Base-by-base conservation (phyloP, 92 coral and sea anemone species). In the Epizoanthus rinbou region DNA sequence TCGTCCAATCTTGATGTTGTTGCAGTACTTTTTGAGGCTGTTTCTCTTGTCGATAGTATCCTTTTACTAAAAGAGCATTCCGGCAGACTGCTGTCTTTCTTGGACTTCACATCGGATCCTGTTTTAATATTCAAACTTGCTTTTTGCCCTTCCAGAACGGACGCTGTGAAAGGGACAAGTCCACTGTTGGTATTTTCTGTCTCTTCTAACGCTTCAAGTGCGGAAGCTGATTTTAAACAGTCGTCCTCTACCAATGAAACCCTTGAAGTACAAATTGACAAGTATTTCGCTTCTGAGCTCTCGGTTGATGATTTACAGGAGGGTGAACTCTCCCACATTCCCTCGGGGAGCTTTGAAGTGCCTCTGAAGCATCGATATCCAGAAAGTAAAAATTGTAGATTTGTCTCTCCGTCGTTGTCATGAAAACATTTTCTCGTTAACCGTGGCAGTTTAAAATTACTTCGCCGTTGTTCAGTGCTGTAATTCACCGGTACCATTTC, bases 281-380 rank as follows among this genome's bases (percentile, higher is more conserved):
- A 78, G 71, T 22, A 21, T 41, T 62, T 78, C 21, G 23, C 23
- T 8, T 62, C 71, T 19, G 16, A 39, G 39, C 7, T 35, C 41
- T 19, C 22, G 17, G 11, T 59, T 78, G 70, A 10, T 14, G 82
- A 78, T 62, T 57, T 75, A 58, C 13, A 57, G 37, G 71, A 78
- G 0, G 35, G 45, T 6, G n/a, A 43, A 59, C 6, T 21, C 24
- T 6, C 58, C 43, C 41, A 60, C 16, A 21, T 1, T 3, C 21
- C 71, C 19, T 60, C 58, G 4, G 70, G 70, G 9, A 5, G 59
- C n/a, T 39, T 78, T 15, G 58, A 60, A 41, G 45, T 62, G 18
- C 24, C 37, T 5, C 64, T 37, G 50, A 78, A 78, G 82, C 82
- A 41, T 22, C 71, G 41, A 62, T 74, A 22, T 62, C 50, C 72